Percentiles rank a stretch among this genome's conserved stretches.
Evolutionary conservation across 2,888 invertebrate genomes (phyloP).

Genomic region (Coelopa pilipes): DNA sequence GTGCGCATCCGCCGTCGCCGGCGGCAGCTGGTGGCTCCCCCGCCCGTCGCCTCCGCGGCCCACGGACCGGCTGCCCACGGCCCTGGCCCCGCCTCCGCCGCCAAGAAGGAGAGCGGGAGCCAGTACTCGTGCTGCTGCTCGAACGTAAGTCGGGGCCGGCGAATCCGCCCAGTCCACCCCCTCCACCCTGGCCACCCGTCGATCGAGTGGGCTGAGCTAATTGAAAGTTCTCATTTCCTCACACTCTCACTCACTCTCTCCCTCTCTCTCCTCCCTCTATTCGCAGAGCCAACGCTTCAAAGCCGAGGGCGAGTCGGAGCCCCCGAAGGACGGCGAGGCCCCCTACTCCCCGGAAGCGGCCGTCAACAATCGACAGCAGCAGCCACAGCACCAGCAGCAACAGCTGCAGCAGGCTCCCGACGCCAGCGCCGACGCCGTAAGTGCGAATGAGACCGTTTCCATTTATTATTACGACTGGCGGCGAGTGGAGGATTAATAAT

Average conservation of each 20-base stretch:
- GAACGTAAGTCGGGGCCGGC: slow-evolving; percentile 54
- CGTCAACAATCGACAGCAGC: slow-evolving; percentile 44
- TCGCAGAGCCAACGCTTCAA: slow-evolving; percentile 63
- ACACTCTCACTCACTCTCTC: neutral
- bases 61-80: slow-evolving; percentile 48
- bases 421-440: slow-evolving; percentile 48
- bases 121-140: slow-evolving; percentile 60
- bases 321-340: slow-evolving; percentile 53
- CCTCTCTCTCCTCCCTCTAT: neutral
- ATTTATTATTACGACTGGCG: slow-evolving; percentile 43
- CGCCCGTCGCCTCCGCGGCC: slow-evolving; percentile 46
- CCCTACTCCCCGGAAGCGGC: slow-evolving; percentile 44
- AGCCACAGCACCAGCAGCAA: slow-evolving; percentile 48
- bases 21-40: slow-evolving; percentile 57
- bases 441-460: slow-evolving; percentile 45
- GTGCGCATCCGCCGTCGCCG: slow-evolving; percentile 71
- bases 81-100: slow-evolving; percentile 27
- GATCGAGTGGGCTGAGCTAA: neutral
- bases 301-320: slow-evolving; percentile 60
- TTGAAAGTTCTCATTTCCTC: slow-evolving; percentile 11
- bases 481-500: slow-evolving; percentile 38
- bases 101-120: slow-evolving; percentile 4
- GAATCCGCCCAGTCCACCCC: too few relatives aligned
- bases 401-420: slow-evolving; percentile 47
- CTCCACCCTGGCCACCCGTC: too few relatives aligned